Conservation (phyloP, 2,113 vertebrate species). For the Nothobranchius furzeri region DNA sequence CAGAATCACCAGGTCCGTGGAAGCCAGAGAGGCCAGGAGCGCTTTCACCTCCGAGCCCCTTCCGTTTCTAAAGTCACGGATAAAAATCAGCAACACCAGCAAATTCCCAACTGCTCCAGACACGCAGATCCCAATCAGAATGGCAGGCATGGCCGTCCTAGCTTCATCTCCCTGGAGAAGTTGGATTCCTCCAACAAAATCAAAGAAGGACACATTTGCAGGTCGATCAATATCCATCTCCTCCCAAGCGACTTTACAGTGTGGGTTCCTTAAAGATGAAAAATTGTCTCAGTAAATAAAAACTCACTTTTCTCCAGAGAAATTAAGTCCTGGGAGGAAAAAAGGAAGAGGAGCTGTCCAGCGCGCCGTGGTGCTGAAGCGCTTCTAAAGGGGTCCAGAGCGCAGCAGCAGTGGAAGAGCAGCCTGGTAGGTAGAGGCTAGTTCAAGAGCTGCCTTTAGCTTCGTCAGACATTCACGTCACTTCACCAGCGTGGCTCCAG, state of each 20-base stretch:
- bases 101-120: constrained; percentile 78
- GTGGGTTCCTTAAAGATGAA: neutral
- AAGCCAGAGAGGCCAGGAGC: constrained; percentile 72
- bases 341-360: constrained; percentile 47
- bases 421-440: constrained; percentile 51
- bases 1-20: constrained; percentile 76
- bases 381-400: constrained; percentile 14
- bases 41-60: constrained; percentile 70
- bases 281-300: too few relatives aligned
- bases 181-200: constrained; percentile 76
- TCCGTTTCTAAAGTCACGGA: constrained; percentile 69
- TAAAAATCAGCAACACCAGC: constrained; percentile 73
- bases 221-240: constrained; percentile 60
- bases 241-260: neutral
- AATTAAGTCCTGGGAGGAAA: too few relatives aligned
- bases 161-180: constrained; percentile 68
- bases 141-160: constrained; percentile 65
- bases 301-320: too few relatives aligned
- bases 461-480: constrained; percentile 73
- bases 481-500: constrained; percentile 47
- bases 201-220: constrained; percentile 70
- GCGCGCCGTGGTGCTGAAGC: constrained; percentile 51
- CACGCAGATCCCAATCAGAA: constrained; percentile 75
- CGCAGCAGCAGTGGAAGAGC: constrained; percentile 32
- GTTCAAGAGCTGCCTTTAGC: constrained; percentile 74